These are phyloP conservation scores for Tichodroma muraria DNA, from an alignment of 2,113 vertebrate genomes.

Conservation along the genomic window DNA sequence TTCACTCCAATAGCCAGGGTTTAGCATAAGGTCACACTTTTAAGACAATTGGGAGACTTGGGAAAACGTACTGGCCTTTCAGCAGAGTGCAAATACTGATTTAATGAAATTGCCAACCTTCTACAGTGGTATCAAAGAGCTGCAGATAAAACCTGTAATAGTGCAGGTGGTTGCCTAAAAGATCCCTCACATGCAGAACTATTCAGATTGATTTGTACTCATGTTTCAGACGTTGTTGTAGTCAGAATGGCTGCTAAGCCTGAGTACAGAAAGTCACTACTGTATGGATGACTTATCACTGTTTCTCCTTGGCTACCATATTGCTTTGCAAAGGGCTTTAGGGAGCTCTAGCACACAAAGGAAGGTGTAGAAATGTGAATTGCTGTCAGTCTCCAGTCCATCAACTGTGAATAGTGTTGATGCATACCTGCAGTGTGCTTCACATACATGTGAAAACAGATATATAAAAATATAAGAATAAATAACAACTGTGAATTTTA, in stretches of 20 bases:
- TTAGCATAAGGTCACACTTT: not conserved
- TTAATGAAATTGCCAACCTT: not conserved
- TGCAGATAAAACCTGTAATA: not conserved
- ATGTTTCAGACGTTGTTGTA: not conserved
- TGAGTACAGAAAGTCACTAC: not conserved
- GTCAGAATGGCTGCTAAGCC: not conserved
- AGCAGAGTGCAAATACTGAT: not conserved
- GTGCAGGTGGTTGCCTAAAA: not conserved
- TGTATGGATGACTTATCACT: not conserved
- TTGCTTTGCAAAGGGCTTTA: not conserved
- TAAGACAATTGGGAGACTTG: not conserved
- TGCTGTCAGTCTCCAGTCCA: not conserved
- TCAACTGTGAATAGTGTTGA: not conserved
- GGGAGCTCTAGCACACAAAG: not conserved
- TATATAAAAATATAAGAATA: not conserved
- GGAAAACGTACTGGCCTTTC: not conserved
- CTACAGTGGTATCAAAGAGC: not conserved
- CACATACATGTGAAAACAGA: not conserved
- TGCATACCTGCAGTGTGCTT: not conserved
- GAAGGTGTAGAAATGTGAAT: constrained; percentile 10
- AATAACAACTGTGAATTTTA: not conserved
- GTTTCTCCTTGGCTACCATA: not conserved
- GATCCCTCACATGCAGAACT: not conserved
- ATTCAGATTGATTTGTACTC: not conserved
- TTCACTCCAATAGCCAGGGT: not conserved